Conservation (phyloP, 2,888 invertebrate species). For the Aporophyla lueneburgensis region DNA sequence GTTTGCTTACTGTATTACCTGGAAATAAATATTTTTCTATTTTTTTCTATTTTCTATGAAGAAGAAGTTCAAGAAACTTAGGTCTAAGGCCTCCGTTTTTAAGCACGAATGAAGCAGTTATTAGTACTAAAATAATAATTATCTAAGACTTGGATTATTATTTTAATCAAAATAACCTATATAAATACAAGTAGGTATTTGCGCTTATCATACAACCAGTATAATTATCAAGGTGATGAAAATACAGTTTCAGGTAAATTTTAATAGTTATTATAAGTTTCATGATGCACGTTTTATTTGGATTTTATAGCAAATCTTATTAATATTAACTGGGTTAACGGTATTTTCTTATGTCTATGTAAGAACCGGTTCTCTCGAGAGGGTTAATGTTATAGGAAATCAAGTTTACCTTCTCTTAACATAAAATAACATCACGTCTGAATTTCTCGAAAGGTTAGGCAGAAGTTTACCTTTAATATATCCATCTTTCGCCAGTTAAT, state of each 20-base stretch:
- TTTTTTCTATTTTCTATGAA: no score
- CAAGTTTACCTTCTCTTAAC: neutral
- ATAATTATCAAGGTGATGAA: neutral
- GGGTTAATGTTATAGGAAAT: neutral
- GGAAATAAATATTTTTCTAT: no score
- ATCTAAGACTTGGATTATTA: neutral
- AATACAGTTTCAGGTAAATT: conserved; percentile 29
- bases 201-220: neutral
- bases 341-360: neutral
- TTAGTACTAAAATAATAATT: neutral
- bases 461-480: neutral
- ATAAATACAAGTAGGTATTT: neutral
- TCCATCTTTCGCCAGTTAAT: neutral
- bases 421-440: neutral
- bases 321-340: conserved; percentile 15
- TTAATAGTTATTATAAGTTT: conserved; percentile 11
- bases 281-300: conserved; percentile 1
- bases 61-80: no score
- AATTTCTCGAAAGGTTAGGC: neutral
- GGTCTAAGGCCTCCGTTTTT: neutral
- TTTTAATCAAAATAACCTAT: neutral
- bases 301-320: conserved; percentile 32
- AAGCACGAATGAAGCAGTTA: neutral
- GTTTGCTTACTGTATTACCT: no score
- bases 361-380: neutral